These are phyloP conservation scores for Onychorhynchus coronatus DNA, from an alignment of 2,113 vertebrate species.

Conservation along the genomic window DNA sequence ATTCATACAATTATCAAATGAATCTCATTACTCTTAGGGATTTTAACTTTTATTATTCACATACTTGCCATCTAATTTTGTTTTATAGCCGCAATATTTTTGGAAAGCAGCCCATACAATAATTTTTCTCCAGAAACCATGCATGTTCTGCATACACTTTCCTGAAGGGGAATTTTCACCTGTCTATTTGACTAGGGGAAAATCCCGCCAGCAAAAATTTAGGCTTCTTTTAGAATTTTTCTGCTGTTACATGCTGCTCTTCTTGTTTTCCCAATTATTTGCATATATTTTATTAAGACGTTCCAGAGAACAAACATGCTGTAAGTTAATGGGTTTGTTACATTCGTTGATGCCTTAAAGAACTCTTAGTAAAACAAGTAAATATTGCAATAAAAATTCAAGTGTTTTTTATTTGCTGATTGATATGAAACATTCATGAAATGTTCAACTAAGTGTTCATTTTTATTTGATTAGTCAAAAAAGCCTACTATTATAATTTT, in stretches of 20 bases:
- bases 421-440: conserved; percentile 15
- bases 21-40: neutral
- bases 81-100: neutral
- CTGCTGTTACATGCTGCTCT: neutral
- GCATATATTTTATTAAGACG: neutral
- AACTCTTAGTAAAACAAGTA: neutral
- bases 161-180: neutral
- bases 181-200: neutral
- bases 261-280: conserved; percentile 11
- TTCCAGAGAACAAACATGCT: neutral
- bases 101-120: neutral
- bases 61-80: neutral
- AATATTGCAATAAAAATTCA: conserved; percentile 9
- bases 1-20: neutral
- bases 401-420: neutral
- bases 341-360: neutral
- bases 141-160: neutral
- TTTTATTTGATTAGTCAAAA: conserved; percentile 28
- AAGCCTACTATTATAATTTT: neutral
- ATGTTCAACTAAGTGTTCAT: neutral
- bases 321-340: neutral
- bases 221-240: neutral
- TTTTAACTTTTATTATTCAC: neutral
- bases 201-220: neutral
- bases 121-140: neutral